Base-by-base conservation (phyloP, 1,140 invertebrate species). In the Caenorhabditis tropicalis region DNA sequence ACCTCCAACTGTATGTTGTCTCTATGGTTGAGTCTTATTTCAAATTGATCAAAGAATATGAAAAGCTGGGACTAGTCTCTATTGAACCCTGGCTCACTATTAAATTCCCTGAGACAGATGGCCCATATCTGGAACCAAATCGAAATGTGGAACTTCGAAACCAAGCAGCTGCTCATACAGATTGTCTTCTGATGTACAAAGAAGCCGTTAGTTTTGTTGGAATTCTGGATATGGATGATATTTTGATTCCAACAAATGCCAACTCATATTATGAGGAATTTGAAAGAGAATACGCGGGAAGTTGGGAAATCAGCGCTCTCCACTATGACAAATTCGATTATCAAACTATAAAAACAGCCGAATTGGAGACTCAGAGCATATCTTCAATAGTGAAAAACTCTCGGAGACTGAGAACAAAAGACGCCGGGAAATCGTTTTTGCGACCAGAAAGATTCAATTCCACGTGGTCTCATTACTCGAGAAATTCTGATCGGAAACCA, bases 161-260 rank as follows among this genome's bases (percentile, higher is more conserved):
- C 27, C 83, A 84, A 80, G 83, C 83, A n/a, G 65, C 83, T 39
- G 83, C 83, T 19, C 83, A 84, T 16, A 84, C 83, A n/a, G 83
- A 84, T 29, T 84, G 83, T 58, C 21, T 84, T 27, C 49, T 84
- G 5, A 51, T 49, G 48, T 80, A 84, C n/a, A 84, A 84, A 27
- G 81, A 74, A 43, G 16, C 65, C 1, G 65, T 46, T 0, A 74
- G 65, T 15, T 74, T 74, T 74, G 36, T 74, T 74, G 65, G 65
- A 24, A 43, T 74, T 74, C 33, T 74, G 7, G 65, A 74, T 15
- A 74, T 74, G 65, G 65, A 74, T 74, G 65, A 74, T 24, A 74
- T 74, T 21, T 10, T 74, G 16, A 74, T 74, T 74, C 65, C 65
- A 43, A 74, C 27, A 33, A 70, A 70, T 36, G 65, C 65, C 7